Evolutionary conservation across 2,888 invertebrate genomes (phyloP).

Genomic region (Eupithecia pulchellata): DNA sequence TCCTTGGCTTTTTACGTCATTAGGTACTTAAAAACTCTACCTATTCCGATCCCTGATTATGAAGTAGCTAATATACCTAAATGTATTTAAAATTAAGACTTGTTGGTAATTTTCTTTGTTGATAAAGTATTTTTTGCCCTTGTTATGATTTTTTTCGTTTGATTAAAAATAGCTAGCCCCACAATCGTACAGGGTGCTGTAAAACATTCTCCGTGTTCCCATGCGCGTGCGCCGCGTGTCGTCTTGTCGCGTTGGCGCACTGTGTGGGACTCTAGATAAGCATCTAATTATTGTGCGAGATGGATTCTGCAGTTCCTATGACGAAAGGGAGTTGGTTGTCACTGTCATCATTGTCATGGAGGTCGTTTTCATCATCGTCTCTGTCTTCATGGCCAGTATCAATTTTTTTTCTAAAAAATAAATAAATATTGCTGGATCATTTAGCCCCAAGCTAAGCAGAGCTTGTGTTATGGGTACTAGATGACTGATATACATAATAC

Average conservation of each 20-base stretch:
- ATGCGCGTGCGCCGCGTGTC: slow-evolving; percentile 28
- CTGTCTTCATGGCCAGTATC: background rate
- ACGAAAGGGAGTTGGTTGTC: slow-evolving; percentile 12
- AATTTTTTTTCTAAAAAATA: background rate
- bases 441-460: too few species aligned
- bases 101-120: too few species aligned
- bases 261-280: slow-evolving; percentile 75
- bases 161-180: background rate
- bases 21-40: too few species aligned
- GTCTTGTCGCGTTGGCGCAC: slow-evolving; percentile 61
- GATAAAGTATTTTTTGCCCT: too few species aligned
- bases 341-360: background rate
- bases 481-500: too few species aligned
- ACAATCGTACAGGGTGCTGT: slow-evolving; percentile 39
- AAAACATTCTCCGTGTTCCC: slow-evolving; percentile 22
- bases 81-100: too few species aligned
- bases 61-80: too few species aligned
- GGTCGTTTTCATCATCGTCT: background rate
- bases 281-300: slow-evolving; percentile 70
- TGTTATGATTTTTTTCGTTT: too few species aligned
- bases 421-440: too few species aligned
- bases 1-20: too few species aligned
- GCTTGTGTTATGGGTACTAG: too few species aligned
- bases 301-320: slow-evolving; percentile 39
- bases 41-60: too few species aligned